phyloP scores from a whole-genome alignment of 2,797 vertebrate genomes.

The Kryptopterus vitreolus region DNA sequence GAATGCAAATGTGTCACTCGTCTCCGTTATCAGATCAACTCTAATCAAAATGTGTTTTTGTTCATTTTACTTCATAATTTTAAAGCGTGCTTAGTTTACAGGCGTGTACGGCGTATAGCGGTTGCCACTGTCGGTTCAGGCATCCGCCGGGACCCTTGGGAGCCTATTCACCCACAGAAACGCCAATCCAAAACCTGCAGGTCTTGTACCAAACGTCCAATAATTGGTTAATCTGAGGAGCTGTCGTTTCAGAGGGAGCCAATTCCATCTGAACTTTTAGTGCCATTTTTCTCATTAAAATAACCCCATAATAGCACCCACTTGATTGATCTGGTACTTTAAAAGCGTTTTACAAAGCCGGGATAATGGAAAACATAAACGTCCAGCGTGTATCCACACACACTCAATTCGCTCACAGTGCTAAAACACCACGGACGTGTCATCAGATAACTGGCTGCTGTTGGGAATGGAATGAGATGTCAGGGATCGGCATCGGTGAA shows the following conservation, averaged over 20 bases:
- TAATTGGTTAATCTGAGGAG: conserved; percentile 21
- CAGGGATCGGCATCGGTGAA: conserved; percentile 62
- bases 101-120: too few species aligned
- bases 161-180: too few species aligned
- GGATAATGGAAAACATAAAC: conserved; percentile 50
- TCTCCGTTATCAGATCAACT: too few species aligned
- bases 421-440: conserved; percentile 43
- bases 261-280: conserved; percentile 47
- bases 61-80: too few species aligned
- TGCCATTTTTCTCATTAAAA: conserved; percentile 49
- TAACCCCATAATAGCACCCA: conserved; percentile 38
- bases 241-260: conserved; percentile 28
- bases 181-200: background rate
- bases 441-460: conserved; percentile 57
- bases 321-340: conserved; percentile 45
- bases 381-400: conserved; percentile 44
- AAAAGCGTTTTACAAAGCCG: conserved; percentile 35
- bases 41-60: too few species aligned
- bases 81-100: too few species aligned
- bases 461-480: conserved; percentile 65
- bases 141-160: too few species aligned
- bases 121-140: too few species aligned
- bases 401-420: conserved; percentile 44
- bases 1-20: too few species aligned
- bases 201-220: conserved; percentile 11